phyloP scores from a whole-genome alignment of 2,888 invertebrate species.

The Acleris laterana region DNA sequence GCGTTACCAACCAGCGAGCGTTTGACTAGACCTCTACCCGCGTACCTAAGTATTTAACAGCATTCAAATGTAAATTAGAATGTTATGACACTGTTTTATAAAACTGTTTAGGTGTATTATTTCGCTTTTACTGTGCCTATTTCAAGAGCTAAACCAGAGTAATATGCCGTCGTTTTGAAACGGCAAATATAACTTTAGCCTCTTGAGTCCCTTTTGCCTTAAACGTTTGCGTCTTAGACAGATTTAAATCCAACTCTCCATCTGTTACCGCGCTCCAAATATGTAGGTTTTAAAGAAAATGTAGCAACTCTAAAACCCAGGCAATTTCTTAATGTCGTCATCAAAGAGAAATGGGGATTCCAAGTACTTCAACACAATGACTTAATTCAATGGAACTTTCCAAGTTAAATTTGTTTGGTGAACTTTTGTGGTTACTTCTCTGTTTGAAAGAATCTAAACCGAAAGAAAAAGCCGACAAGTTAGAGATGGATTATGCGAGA shows the following conservation, averaged over 20 bases:
- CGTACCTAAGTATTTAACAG: too few species aligned
- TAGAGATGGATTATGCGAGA: slow-evolving; percentile 23
- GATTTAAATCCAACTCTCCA: slow-evolving; percentile 1
- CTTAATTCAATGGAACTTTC: slow-evolving; percentile 53
- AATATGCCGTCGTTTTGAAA: background rate
- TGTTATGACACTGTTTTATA: too few species aligned
- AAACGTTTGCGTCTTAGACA: slow-evolving; percentile 1
- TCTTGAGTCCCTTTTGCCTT: background rate
- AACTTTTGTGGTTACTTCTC: slow-evolving; percentile 26
- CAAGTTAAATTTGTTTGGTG: slow-evolving; percentile 53
- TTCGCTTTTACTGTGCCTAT: too few species aligned
- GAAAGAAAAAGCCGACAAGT: slow-evolving; percentile 27
- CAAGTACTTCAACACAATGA: slow-evolving; percentile 45
- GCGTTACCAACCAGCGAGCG: too few species aligned
- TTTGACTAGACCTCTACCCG: too few species aligned
- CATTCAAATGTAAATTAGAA: too few species aligned
- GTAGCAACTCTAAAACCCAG: slow-evolving; percentile 44
- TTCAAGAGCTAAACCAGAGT: background rate
- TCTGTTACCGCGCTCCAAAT: slow-evolving; percentile 6
- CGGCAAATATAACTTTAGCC: background rate
- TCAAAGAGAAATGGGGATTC: slow-evolving; percentile 47
- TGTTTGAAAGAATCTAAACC: slow-evolving; percentile 19
- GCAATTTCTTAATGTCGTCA: slow-evolving; percentile 44
- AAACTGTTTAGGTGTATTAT: too few species aligned
- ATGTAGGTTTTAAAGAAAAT: slow-evolving; percentile 15